These are phyloP conservation scores for Emmelina monodactyla DNA, from an alignment of 2,888 invertebrate species.

Conservation along the genomic window DNA sequence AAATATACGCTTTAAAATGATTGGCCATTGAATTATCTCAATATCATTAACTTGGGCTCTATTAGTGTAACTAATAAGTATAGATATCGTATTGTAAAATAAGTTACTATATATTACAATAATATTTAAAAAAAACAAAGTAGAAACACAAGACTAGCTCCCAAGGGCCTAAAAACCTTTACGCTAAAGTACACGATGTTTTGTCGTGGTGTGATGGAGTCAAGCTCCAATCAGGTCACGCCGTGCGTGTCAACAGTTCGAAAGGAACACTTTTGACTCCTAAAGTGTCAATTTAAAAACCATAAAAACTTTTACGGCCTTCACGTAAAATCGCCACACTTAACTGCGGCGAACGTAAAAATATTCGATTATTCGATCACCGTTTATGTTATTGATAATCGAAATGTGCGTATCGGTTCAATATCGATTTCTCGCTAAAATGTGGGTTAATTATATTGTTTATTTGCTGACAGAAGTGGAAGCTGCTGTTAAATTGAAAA, in stretches of 20 bases:
- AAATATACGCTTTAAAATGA: too few species aligned
- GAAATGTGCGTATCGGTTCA: background rate
- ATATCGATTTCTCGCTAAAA: constrained; percentile 1
- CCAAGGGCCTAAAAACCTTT: too few species aligned
- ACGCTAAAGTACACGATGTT: too few species aligned
- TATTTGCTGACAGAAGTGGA: background rate
- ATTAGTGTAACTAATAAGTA: too few species aligned
- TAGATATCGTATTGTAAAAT: too few species aligned
- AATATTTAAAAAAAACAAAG: too few species aligned
- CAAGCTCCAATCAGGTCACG: constrained; percentile 30
- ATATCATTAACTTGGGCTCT: too few species aligned
- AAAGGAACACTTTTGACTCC: constrained; percentile 31
- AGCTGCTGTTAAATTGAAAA: background rate
- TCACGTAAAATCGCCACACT: constrained; percentile 1
- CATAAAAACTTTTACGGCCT: constrained; percentile 29
- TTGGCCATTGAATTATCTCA: too few species aligned
- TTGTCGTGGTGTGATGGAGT: constrained; percentile 31
- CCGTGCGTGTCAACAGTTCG: constrained; percentile 47
- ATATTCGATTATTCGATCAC: constrained; percentile 1
- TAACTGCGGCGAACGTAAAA: too few species aligned
- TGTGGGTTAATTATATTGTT: constrained; percentile 1
- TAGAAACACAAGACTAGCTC: too few species aligned
- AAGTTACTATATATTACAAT: too few species aligned
- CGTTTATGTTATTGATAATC: background rate
- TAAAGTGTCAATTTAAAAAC: constrained; percentile 40